Evolutionary conservation across 2,797 vertebrate species (phyloP).

Genomic region (Rhadinocentrus ornatus): DNA sequence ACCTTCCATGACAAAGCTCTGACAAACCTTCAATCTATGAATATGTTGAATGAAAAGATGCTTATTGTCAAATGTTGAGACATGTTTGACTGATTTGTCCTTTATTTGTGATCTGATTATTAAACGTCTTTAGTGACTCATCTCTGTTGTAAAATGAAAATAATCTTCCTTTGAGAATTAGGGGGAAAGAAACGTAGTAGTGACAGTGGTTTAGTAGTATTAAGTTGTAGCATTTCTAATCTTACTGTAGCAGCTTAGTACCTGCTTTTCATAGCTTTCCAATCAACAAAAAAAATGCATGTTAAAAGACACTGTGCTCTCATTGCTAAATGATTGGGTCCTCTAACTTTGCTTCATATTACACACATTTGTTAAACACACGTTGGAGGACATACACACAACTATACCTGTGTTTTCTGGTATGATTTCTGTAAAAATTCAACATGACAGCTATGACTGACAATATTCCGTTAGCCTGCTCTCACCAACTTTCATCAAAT

Average conservation of each 20-base stretch:
- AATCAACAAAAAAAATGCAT: constrained; percentile 38
- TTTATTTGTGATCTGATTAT: constrained; percentile 39
- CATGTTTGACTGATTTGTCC: constrained; percentile 17
- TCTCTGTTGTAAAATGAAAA: constrained; percentile 3
- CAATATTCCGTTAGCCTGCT: constrained; percentile 15
- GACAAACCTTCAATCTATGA: not conserved
- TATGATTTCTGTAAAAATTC: constrained; percentile 35
- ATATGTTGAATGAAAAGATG: constrained; percentile 6
- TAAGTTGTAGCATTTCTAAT: not conserved
- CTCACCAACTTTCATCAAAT: constrained; percentile 23
- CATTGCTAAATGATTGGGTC: constrained; percentile 41
- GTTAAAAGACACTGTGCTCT: constrained; percentile 26
- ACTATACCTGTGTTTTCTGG: not conserved
- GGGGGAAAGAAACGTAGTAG: no score
- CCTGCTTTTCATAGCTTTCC: constrained; percentile 18
- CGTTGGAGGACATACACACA: not conserved
- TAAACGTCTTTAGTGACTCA: constrained; percentile 34
- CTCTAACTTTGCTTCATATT: constrained; percentile 34
- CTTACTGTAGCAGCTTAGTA: constrained; percentile 10
- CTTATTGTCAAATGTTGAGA: constrained; percentile 24
- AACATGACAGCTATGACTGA: constrained; percentile 28
- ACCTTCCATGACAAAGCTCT: constrained; percentile 2
- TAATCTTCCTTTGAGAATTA: not conserved
- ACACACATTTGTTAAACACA: constrained; percentile 6
- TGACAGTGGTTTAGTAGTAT: not conserved